phyloP scores from a whole-genome alignment of 1,140 invertebrate species.

The Scaptodrosophila lebanonensis region DNA sequence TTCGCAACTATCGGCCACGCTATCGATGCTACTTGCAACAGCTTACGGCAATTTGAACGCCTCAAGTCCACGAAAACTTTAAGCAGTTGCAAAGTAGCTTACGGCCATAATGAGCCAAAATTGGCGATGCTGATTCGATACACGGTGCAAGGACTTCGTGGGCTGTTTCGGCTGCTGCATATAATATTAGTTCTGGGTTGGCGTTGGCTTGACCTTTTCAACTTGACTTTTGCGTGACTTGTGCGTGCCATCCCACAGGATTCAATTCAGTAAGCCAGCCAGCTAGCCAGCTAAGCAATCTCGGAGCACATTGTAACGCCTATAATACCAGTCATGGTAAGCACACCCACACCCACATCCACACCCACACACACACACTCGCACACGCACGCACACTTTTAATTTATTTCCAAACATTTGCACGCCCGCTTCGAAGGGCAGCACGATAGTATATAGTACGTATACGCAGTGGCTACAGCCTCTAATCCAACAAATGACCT shows the following conservation, averaged over 20 bases:
- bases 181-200: slow-evolving; percentile 9
- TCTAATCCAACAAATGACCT: slow-evolving; percentile 45
- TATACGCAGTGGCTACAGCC: too few relatives aligned
- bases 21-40: slow-evolving; percentile 30
- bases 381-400: slow-evolving; percentile 6
- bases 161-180: too few relatives aligned
- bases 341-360: slow-evolving; percentile 12
- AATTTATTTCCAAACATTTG: slow-evolving; percentile 14
- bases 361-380: slow-evolving; percentile 22
- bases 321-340: too few relatives aligned
- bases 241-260: too few relatives aligned
- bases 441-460: too few relatives aligned
- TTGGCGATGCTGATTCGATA: background rate
- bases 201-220: slow-evolving; percentile 10
- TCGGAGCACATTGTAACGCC: too few relatives aligned
- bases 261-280: too few relatives aligned
- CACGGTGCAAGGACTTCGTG: too few relatives aligned
- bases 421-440: background rate
- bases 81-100: slow-evolving; percentile 28
- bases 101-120: slow-evolving; percentile 31
- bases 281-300: too few relatives aligned
- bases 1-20: background rate
- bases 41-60: slow-evolving; percentile 42
- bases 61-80: slow-evolving; percentile 28
- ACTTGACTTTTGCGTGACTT: too few relatives aligned